Percentiles rank a stretch among this genome's conserved stretches.
These are phyloP conservation scores for human DNA, from an alignment of 2,113 vertebrate genomes.

Conservation along the genomic window GRCh38 chr11:114241501-114242000, in stretches of 20 bases:
- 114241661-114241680: not conserved
- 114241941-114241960: not conserved
- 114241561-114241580: no score
- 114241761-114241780: accelerated
- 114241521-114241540: no score
- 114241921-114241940: not conserved
- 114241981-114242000: accelerated
- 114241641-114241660: not conserved
- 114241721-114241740: not conserved
- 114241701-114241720: not conserved
- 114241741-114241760: accelerated
- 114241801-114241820: no score
- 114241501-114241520: no score
- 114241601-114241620: no score
- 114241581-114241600: no score
- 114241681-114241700: not conserved
- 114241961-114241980: accelerated
- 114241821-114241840: not conserved
- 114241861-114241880: not conserved
- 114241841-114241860: not conserved
- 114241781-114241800: not conserved
- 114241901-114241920: accelerated
- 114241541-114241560: no score
- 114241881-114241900: accelerated
- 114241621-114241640: not conserved